phyloP scores from a whole-genome alignment of 2,888 invertebrate genomes.

The Cantharis lateralis region DNA sequence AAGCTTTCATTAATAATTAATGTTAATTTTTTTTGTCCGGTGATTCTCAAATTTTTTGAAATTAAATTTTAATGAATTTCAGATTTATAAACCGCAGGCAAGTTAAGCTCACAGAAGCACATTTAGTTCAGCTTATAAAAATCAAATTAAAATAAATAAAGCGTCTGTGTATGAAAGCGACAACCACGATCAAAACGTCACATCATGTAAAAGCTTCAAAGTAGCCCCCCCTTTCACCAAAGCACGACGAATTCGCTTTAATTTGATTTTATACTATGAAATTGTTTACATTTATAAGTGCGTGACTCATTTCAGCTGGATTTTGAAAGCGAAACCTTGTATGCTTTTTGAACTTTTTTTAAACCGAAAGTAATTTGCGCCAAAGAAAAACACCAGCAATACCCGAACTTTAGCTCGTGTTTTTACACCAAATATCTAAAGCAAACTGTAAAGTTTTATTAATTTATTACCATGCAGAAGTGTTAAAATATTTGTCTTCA shows the following conservation, averaged over 20 bases:
- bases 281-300: neutral
- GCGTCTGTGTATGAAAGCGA: neutral
- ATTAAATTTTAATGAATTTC: no score
- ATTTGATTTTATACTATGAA: neutral
- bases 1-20: no score
- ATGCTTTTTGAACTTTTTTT: neutral
- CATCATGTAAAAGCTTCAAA: neutral
- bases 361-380: neutral
- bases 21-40: no score
- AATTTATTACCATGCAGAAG: slow-evolving; percentile 3
- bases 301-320: neutral
- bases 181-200: neutral
- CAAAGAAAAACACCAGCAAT: neutral
- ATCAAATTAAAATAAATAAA: neutral
- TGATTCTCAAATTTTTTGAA: no score
- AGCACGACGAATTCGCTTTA: neutral
- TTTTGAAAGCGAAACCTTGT: neutral
- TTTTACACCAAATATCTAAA: neutral
- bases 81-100: neutral
- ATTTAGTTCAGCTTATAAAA: neutral
- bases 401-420: neutral
- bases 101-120: neutral
- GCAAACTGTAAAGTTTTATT: neutral
- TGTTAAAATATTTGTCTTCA: slow-evolving; percentile 11
- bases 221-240: neutral